Conservation (phyloP, 2,113 vertebrate species). For the Podiceps cristatus region DNA sequence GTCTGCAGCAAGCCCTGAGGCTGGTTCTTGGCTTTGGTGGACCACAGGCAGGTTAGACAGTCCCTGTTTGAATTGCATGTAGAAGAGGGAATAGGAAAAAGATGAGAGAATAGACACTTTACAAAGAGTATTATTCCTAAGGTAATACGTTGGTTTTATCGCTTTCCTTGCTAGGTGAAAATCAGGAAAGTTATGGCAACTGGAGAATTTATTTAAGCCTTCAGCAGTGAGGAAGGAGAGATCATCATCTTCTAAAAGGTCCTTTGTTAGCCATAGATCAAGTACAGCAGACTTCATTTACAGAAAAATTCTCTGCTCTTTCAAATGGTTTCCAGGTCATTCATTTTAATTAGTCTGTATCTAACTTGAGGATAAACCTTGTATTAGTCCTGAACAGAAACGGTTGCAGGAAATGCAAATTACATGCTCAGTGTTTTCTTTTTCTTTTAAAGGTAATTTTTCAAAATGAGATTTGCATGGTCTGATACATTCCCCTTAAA, state of each 20-base stretch:
- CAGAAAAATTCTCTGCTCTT: neutral
- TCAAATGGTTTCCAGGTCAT: neutral
- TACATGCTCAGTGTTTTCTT: neutral
- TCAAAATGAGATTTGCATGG: neutral
- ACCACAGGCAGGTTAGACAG: neutral
- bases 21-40: neutral
- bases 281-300: neutral
- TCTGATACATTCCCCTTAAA: neutral
- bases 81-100: neutral
- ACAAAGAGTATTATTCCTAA: neutral
- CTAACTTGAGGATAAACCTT: neutral
- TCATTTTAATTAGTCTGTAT: neutral
- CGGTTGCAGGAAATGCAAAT: neutral
- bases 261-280: neutral
- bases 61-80: neutral
- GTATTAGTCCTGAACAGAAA: neutral
- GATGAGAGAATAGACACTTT: neutral
- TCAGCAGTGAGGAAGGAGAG: neutral
- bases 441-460: neutral
- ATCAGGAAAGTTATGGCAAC: neutral
- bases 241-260: neutral
- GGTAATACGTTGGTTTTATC: neutral
- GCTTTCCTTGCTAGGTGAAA: neutral
- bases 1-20: neutral
- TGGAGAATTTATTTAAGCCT: neutral